phyloP scores from a whole-genome alignment of 2,797 vertebrate species.

The Oreonectes daqikongensis region DNA sequence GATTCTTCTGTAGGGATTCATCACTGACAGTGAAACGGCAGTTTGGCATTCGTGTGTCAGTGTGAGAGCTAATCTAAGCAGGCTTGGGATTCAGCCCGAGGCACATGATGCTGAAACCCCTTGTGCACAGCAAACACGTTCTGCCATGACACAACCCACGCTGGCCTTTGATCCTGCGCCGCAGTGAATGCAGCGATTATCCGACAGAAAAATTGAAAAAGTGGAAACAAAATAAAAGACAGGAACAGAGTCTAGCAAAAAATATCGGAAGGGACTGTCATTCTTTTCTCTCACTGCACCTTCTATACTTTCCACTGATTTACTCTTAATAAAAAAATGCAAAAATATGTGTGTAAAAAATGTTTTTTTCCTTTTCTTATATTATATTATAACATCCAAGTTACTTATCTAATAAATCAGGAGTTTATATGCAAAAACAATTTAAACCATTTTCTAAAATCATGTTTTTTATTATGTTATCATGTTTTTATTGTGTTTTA shows the following conservation, averaged over 20 bases:
- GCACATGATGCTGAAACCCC: constrained; percentile 16
- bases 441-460: no score
- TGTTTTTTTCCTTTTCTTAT: no score
- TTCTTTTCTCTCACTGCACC: neutral
- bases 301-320: neutral
- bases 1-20: constrained; percentile 24
- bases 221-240: constrained; percentile 8
- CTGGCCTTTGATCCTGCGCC: constrained; percentile 39
- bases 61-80: constrained; percentile 15
- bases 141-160: neutral
- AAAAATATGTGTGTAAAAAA: no score
- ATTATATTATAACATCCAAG: no score
- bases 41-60: constrained; percentile 26
- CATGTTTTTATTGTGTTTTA: no score
- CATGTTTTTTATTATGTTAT: no score
- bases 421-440: no score
- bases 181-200: constrained; percentile 22
- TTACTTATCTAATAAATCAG: no score
- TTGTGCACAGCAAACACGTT: neutral
- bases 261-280: neutral
- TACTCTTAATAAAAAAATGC: no score
- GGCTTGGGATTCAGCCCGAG: neutral
- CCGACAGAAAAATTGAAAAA: constrained; percentile 12
- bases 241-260: neutral
- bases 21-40: constrained; percentile 12